Conservation (phyloP, 2,113 vertebrate species). For the Callithrix jacchus region DNA sequence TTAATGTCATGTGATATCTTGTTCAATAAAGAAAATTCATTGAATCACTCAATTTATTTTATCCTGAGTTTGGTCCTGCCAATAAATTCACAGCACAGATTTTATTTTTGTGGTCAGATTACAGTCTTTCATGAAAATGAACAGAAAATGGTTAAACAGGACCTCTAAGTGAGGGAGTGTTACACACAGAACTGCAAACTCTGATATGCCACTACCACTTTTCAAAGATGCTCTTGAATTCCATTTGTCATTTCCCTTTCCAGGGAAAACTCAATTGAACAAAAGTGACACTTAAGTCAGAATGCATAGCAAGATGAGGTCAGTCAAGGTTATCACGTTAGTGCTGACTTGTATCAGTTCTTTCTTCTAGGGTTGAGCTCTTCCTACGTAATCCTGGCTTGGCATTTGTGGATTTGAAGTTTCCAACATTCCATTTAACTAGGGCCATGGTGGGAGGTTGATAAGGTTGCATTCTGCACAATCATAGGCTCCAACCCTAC, state of each 20-base stretch:
- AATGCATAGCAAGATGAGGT: background rate
- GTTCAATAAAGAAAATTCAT: background rate
- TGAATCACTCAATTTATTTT: background rate
- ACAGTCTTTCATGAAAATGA: background rate
- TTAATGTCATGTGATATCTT: background rate
- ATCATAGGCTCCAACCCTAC: fast-evolving
- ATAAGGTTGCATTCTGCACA: background rate
- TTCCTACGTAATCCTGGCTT: background rate
- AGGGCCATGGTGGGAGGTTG: too few species aligned
- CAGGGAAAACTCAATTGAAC: background rate
- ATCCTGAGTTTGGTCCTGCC: background rate
- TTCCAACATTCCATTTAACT: background rate
- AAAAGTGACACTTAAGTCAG: background rate
- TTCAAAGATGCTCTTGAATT: background rate
- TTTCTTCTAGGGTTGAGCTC: background rate
- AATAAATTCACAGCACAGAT: background rate
- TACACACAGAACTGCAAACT: background rate
- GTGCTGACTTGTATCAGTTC: background rate
- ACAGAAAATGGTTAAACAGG: background rate
- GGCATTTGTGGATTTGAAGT: background rate
- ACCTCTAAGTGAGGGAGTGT: background rate
- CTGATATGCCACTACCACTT: background rate
- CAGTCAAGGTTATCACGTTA: background rate
- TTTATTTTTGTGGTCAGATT: background rate
- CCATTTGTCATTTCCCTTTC: background rate